Evolutionary conservation across 2,113 vertebrate genomes (phyloP), one percentile per base, ranked within the genome.

Genomic region (Emydura subglobosa): DNA sequence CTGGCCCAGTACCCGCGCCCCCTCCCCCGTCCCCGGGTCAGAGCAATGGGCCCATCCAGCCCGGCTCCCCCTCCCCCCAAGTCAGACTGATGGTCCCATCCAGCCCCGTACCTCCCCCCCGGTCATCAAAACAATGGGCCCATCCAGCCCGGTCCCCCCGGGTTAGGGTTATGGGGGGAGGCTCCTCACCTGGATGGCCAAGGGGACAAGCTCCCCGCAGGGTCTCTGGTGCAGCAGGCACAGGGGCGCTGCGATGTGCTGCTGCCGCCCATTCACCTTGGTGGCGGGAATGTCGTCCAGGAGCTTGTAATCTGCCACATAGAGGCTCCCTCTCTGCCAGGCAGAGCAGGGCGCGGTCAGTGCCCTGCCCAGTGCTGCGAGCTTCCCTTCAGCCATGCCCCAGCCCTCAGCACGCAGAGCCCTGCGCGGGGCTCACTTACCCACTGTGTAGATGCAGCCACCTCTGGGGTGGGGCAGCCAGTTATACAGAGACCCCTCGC

Each of bases 181-280:
- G 57, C 25, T 59, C 57, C 81, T 96, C 90, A 98, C 98, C 98
- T 99, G 98, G 83, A 99, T 99, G 53, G 98, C 99, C 61, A 99
- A 83, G 1, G 99, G 98, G 86, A 98, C 86, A 91, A 99, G 49
- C 8, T 95, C 86, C 80, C 98, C 76, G 21, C 98, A 53, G 1
- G 97, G 91, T 65, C 76, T 98, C 79, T 98, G 97, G 94, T 98
- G 97, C 83, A 99, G 44, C 85, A 99, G 92, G 53, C 98, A 97
- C 7, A 99, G 97, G 0, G 98, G 98, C 49, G 98, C 98, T 7
- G 96, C 92, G 72, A 98, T 50, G 16, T 98, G 98, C 88, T 99
- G 98, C 49, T 76, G 80, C 54, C 90, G 94, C 5, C 85, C 98
- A 5, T 98, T 97, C 51, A 99, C 90, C 19, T 57, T 93, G 74